phyloP scores from a whole-genome alignment of 1,140 invertebrate species.

The Drosophila nebulosa region DNA sequence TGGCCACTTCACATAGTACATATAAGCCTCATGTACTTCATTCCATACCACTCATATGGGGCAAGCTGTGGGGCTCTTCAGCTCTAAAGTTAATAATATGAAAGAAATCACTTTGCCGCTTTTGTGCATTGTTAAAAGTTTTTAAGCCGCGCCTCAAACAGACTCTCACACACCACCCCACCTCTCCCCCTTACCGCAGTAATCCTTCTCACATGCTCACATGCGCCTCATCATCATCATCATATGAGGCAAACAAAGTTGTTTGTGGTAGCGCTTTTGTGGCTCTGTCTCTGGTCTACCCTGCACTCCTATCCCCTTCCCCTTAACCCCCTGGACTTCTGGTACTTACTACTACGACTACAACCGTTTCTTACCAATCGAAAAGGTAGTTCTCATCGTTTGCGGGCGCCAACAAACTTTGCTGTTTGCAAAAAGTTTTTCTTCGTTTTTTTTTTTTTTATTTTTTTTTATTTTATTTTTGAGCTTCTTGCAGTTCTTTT shows the following conservation, averaged over 20 bases:
- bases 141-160: slow-evolving; percentile 78
- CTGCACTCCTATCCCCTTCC: background rate
- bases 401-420: slow-evolving; percentile 66
- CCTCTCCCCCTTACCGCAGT: background rate
- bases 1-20: slow-evolving; percentile 59
- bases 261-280: slow-evolving; percentile 76
- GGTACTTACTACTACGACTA: background rate
- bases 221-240: slow-evolving; percentile 34
- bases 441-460: slow-evolving; percentile 34
- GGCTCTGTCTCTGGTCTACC: slow-evolving; percentile 19
- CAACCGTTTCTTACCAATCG: background rate
- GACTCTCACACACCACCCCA: background rate
- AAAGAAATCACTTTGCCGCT: slow-evolving; percentile 78
- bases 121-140: slow-evolving; percentile 80
- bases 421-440: slow-evolving; percentile 63
- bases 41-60: background rate
- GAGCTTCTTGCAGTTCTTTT: background rate
- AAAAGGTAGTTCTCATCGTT: slow-evolving; percentile 56
- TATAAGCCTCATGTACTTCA: slow-evolving; percentile 37
- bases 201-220: background rate
- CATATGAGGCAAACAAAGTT: slow-evolving; percentile 74
- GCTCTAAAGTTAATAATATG: slow-evolving; percentile 75
- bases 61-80: slow-evolving; percentile 16
- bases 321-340: background rate
- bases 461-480: slow-evolving; percentile 27